Evolutionary conservation across 2,888 invertebrate species (phyloP).

Genomic region (Melanchra persicariae): DNA sequence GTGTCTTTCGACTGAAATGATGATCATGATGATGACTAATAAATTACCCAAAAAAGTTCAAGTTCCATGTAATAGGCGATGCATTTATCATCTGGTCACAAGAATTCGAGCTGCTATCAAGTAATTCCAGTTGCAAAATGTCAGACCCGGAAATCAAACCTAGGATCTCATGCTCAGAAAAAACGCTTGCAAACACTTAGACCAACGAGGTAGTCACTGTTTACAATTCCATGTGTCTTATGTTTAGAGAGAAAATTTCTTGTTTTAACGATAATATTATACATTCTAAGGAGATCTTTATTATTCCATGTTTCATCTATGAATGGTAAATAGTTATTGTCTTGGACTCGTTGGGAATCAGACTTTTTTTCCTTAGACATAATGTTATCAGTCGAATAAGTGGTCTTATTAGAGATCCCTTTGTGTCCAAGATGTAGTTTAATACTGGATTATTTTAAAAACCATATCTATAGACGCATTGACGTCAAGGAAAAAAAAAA

Average conservation of each 20-base stretch:
- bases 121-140: too few relatives aligned
- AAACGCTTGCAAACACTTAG: too few relatives aligned
- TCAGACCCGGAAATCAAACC: neutral
- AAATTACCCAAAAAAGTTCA: too few relatives aligned
- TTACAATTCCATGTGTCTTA: constrained; percentile 11
- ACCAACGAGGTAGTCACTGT: neutral
- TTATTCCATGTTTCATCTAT: neutral
- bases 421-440: neutral
- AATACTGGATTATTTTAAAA: too few relatives aligned
- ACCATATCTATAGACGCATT: too few relatives aligned
- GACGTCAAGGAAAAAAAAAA: neutral
- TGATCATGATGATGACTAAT: too few relatives aligned
- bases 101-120: too few relatives aligned
- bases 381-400: neutral
- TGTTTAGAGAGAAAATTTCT: constrained; percentile 4
- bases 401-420: neutral
- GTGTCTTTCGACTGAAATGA: too few relatives aligned
- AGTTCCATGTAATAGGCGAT: too few relatives aligned
- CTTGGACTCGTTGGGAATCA: too few relatives aligned
- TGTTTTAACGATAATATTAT: constrained; percentile 12
- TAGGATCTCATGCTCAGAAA: too few relatives aligned
- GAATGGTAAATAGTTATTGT: neutral
- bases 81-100: too few relatives aligned
- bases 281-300: neutral
- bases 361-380: neutral